A percentile compares a stretch with the other conserved stretches of the same genome.
phyloP scores from a whole-genome alignment of 2,888 invertebrate genomes.

The Agriopis leucophaearia region DNA sequence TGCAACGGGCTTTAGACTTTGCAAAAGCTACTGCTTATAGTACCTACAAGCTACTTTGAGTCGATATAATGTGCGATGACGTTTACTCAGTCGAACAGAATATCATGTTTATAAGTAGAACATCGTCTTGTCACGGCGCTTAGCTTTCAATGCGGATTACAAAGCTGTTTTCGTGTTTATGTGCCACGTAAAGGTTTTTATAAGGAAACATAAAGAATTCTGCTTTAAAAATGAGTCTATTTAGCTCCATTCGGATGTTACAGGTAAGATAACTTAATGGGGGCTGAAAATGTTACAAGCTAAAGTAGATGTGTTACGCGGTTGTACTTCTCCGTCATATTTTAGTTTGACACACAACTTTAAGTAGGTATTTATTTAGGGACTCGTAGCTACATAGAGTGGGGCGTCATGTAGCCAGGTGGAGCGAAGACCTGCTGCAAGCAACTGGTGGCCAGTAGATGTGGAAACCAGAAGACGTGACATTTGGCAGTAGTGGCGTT shows the following conservation, averaged over 20 bases:
- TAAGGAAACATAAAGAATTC: conserved; percentile 21
- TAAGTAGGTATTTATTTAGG: too few relatives aligned
- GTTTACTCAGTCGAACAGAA: neutral
- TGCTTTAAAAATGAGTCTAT: conserved; percentile 12
- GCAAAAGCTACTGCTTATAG: too few relatives aligned
- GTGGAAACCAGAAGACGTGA: too few relatives aligned
- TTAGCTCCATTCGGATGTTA: conserved; percentile 7
- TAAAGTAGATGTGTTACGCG: neutral
- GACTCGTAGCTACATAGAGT: too few relatives aligned
- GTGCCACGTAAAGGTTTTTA: conserved; percentile 21
- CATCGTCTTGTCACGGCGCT: conserved; percentile 10
- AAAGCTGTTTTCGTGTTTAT: conserved; percentile 34
- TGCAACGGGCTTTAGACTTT: too few relatives aligned
- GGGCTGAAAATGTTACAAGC: neutral
- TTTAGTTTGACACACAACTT: too few relatives aligned
- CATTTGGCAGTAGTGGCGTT: too few relatives aligned
- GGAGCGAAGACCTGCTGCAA: too few relatives aligned
- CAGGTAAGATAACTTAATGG: neutral
- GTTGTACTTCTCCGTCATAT: neutral
- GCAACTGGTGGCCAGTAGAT: too few relatives aligned
- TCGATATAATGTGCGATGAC: neutral
- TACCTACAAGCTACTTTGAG: neutral
- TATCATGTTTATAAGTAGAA: conserved; percentile 10
- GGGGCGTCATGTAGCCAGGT: too few relatives aligned
- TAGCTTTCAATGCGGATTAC: conserved; percentile 32